Evolutionary conservation across 2,113 vertebrate species (phyloP).

Genomic region (Plotosus lineatus): DNA sequence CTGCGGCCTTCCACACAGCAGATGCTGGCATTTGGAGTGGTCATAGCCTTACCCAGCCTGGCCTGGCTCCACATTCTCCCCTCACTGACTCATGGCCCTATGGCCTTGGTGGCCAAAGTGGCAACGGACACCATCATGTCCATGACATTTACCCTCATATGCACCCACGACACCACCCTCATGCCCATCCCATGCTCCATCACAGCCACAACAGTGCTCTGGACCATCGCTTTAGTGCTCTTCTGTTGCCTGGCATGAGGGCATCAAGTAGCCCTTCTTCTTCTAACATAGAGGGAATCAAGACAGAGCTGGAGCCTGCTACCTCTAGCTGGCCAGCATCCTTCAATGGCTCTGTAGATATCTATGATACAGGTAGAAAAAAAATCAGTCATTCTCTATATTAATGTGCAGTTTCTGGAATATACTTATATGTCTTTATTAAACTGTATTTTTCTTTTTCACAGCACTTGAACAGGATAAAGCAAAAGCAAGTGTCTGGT

Average conservation of each 20-base stretch:
- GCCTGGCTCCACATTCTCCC: conserved; percentile 74
- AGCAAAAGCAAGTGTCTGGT: conserved; percentile 87
- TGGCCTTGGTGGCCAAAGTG: conserved; percentile 84
- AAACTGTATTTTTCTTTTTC: conserved; percentile 24
- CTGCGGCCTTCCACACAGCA: conserved; percentile 77
- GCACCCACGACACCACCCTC: conserved; percentile 75
- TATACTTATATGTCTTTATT: not conserved
- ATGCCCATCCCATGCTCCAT: conserved; percentile 75
- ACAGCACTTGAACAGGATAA: conserved; percentile 90
- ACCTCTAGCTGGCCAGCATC: conserved; percentile 84
- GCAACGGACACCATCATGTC: conserved; percentile 83
- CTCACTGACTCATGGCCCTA: conserved; percentile 90
- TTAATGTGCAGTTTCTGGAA: not conserved
- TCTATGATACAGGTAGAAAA: conserved; percentile 85
- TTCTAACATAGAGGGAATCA: conserved; percentile 76
- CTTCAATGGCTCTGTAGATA: conserved; percentile 88
- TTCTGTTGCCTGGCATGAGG: conserved; percentile 84
- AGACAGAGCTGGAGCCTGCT: conserved; percentile 80
- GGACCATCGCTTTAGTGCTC: conserved; percentile 84
- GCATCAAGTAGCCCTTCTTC: conserved; percentile 79
- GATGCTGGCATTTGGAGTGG: conserved; percentile 86
- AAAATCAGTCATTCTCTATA: not conserved
- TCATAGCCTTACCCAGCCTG: conserved; percentile 82
- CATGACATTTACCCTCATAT: conserved; percentile 88
- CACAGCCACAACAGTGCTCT: conserved; percentile 75